These are phyloP conservation scores for Sardinella longiceps DNA, from an alignment of 2,797 vertebrate species.

Conservation along the genomic window DNA sequence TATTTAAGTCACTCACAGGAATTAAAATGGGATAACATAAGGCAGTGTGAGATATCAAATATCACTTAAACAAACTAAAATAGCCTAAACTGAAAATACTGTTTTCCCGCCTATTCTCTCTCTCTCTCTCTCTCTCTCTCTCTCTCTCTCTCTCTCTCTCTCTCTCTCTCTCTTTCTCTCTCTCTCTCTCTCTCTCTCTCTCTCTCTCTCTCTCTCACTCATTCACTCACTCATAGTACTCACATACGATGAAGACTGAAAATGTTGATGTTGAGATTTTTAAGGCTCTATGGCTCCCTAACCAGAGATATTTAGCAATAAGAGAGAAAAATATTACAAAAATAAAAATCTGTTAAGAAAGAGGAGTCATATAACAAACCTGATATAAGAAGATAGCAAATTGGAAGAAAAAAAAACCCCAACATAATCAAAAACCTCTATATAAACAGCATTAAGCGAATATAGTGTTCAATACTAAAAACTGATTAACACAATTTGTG, in stretches of 20 bases:
- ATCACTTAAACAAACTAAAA: neutral
- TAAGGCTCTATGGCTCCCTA: conserved; percentile 12
- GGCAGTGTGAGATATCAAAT: neutral
- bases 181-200: neutral
- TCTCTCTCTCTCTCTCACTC: neutral
- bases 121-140: neutral
- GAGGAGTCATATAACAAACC: neutral
- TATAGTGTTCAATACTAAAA: neutral
- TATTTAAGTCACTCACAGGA: neutral
- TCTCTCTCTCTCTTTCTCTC: neutral
- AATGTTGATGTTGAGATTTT: neutral
- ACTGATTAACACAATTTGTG: neutral
- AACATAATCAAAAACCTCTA: neutral
- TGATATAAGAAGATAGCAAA: neutral
- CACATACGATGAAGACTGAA: neutral
- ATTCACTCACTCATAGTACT: neutral
- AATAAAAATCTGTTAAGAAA: neutral
- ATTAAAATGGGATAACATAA: neutral
- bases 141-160: neutral
- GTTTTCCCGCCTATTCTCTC: neutral
- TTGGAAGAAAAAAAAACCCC: neutral
- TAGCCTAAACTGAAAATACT: neutral
- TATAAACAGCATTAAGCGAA: neutral
- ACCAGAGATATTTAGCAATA: neutral
- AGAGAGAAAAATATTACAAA: neutral